A percentile compares a stretch with the other conserved stretches of the same genome.
Evolutionary conservation across 2,888 invertebrate species (phyloP).

Genomic region (Drosophila maculinotata): DNA sequence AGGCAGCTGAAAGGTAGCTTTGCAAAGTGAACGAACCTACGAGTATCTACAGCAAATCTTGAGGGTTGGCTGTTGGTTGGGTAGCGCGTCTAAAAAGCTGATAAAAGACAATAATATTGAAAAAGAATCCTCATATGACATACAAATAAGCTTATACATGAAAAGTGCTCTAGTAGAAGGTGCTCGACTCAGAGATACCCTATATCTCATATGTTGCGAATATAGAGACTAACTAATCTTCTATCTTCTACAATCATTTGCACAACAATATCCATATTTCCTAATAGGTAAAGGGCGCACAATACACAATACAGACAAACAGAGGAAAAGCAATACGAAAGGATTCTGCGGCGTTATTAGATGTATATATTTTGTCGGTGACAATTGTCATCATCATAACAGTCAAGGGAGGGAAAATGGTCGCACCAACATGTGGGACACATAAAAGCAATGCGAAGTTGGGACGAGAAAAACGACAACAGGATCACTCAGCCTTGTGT

Average conservation of each 20-base stretch:
- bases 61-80: slow-evolving; percentile 12
- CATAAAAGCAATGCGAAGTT: slow-evolving; percentile 20
- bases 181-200: background rate
- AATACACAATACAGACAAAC: too few relatives aligned
- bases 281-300: too few relatives aligned
- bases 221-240: too few relatives aligned
- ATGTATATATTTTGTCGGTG: slow-evolving; percentile 56
- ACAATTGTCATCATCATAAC: slow-evolving; percentile 47
- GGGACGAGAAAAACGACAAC: slow-evolving; percentile 10
- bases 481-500: slow-evolving; percentile 15
- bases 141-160: slow-evolving; percentile 55
- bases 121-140: slow-evolving; percentile 63
- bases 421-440: slow-evolving; percentile 7
- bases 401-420: slow-evolving; percentile 2
- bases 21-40: too few relatives aligned
- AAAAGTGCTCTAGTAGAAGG: background rate
- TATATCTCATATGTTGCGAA: too few relatives aligned
- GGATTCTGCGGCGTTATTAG: slow-evolving; percentile 66
- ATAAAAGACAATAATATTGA: slow-evolving; percentile 61
- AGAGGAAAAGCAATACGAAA: slow-evolving; percentile 39
- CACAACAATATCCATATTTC: background rate
- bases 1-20: slow-evolving; percentile 17
- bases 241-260: background rate
- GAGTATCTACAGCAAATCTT: too few relatives aligned
- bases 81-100: slow-evolving; percentile 6